Percentiles rank a stretch among this genome's conserved stretches.
Conservation (phyloP, 2,797 vertebrate species). For the Sebastes iracundus region DNA sequence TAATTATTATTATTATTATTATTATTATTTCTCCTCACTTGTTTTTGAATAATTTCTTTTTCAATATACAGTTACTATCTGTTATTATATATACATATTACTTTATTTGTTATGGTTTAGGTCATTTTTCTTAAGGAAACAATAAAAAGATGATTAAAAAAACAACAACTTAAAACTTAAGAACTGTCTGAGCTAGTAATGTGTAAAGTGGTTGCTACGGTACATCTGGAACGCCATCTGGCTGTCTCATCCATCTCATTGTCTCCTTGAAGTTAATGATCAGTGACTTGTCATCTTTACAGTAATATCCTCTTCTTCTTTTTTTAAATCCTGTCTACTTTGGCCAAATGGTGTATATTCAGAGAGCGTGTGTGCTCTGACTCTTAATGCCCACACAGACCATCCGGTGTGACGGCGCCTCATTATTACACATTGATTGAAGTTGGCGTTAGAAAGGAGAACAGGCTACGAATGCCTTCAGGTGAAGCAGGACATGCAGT, state of each 20-base stretch:
- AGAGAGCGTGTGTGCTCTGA: constrained; percentile 12
- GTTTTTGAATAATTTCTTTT: too few relatives aligned
- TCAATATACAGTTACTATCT: too few relatives aligned
- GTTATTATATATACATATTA: too few relatives aligned
- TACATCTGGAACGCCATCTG: background rate
- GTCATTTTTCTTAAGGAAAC: too few relatives aligned
- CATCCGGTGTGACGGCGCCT: constrained; percentile 5
- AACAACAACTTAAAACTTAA: background rate
- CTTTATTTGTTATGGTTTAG: too few relatives aligned
- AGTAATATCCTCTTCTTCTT: background rate
- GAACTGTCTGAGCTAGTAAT: background rate
- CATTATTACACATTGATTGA: constrained; percentile 46
- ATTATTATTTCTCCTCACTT: too few relatives aligned
- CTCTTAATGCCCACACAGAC: constrained; percentile 32
- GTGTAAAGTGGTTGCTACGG: background rate
- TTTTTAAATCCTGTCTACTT: background rate
- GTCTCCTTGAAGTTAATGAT: background rate
- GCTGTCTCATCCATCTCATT: background rate
- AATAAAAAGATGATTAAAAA: too few relatives aligned
- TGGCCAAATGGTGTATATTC: constrained; percentile 14
- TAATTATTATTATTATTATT: too few relatives aligned
- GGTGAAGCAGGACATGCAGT: constrained; percentile 11
- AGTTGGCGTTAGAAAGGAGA: constrained; percentile 10
- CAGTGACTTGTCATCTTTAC: background rate
- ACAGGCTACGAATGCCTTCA: constrained; percentile 6